Conservation (phyloP, 2,797 vertebrate genomes). For the Eidolon dupreanum region DNA sequence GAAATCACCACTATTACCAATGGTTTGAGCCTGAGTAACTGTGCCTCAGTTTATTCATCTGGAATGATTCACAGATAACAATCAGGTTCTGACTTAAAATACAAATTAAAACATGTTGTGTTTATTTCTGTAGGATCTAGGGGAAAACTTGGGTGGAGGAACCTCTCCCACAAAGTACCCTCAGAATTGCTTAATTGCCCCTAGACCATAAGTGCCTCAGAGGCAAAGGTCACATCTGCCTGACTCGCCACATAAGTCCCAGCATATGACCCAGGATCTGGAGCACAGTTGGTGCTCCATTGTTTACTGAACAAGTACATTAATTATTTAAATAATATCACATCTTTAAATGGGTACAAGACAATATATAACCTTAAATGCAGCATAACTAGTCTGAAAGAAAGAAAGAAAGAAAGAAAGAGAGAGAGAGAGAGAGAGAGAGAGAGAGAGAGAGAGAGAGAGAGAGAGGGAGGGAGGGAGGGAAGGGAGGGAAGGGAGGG, state of each 20-base stretch:
- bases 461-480: too few species aligned
- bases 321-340: slow-evolving; percentile 25
- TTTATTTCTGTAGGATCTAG: background rate
- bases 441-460: too few species aligned
- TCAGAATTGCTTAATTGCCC: background rate
- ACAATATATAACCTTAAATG: background rate
- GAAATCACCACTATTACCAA: background rate
- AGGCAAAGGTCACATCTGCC: background rate
- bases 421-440: too few species aligned
- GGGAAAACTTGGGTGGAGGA: background rate
- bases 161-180: background rate
- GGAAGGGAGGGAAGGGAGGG: too few species aligned
- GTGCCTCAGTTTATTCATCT: slow-evolving; percentile 29
- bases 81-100: background rate
- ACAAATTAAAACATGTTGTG: background rate
- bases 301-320: background rate
- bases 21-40: background rate
- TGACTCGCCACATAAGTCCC: background rate
- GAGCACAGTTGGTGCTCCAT: background rate
- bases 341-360: slow-evolving; percentile 15
- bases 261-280: background rate
- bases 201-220: background rate
- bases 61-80: background rate
- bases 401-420: too few species aligned
- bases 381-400: background rate